Evolutionary conservation across 2,113 vertebrate genomes (phyloP), one percentile per base, ranked within the genome.

Genomic region (Rafetus swinhoei): DNA sequence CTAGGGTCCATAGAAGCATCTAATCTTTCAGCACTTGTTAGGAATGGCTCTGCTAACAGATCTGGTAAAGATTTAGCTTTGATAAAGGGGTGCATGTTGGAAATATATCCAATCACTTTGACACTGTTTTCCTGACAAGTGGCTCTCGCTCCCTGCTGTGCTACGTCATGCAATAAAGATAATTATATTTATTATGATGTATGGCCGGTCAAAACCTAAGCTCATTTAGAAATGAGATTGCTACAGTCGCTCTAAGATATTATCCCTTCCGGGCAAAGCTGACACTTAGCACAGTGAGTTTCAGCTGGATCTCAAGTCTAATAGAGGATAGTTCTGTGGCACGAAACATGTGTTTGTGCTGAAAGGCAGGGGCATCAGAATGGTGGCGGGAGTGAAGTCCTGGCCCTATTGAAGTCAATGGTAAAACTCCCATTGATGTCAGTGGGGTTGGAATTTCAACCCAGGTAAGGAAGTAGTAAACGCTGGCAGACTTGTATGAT

Each of bases 1-100:
- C 35, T 1, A n/a, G 90, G 82, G 69, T 87, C 92, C 79, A 59
- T 53, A 3, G 60, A 7, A 79, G 86, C 60, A 86, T 90, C 69
- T 10, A 55, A 90, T 84, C 93, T 94, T 90, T 96, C 96, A 94
- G 45, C 87, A 84, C 76, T 9, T 54, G 25, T 62, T 24, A 84
- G 95, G 95, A 86, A 94, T 94, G 59, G 22, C n/a, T 35, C 91
- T 97, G 92, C 92, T 94, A 95, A 93, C 93, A 97, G 97, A 95
- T 94, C 90, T 85, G 94, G 87, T 91, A 94, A 76, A 91, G 77
- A 91, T 97, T 93, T 81, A 86, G 84, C 79, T 96, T 94, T 83
- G 97, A 94, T 93, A 96, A 93, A n/a, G 74, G 93, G 65, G 74
- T 87, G 93, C 15, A 0, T 93, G 96, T 82, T 95, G 95, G 91